Percentiles rank a stretch among this genome's conserved stretches.
Evolutionary conservation across 2,888 invertebrate genomes (phyloP).

Genomic region (Tenthredo notha): DNA sequence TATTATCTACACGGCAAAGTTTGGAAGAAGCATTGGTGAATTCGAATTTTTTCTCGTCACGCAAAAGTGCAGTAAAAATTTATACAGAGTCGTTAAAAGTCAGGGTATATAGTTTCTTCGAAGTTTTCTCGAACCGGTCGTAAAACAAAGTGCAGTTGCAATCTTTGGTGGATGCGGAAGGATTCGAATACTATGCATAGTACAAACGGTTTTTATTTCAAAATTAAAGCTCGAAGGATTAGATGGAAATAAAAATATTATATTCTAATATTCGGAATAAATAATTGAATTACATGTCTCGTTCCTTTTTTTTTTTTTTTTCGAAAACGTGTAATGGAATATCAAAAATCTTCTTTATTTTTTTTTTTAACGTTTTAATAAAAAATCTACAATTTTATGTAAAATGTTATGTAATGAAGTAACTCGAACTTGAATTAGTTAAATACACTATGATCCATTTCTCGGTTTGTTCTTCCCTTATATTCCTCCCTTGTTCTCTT

Average conservation of each 20-base stretch:
- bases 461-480: not conserved
- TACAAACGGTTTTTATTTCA: not conserved
- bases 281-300: too few relatives aligned
- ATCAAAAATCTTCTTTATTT: not conserved
- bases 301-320: not conserved
- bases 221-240: not conserved
- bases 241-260: not conserved
- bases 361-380: not conserved
- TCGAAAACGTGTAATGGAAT: not conserved
- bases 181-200: not conserved
- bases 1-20: not conserved
- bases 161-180: conserved; percentile 15
- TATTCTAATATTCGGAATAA: not conserved
- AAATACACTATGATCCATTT: not conserved
- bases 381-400: not conserved
- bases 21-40: not conserved
- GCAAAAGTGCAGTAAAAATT: conserved; percentile 46
- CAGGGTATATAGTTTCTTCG: not conserved
- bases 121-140: conserved; percentile 29
- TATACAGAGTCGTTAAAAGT: conserved; percentile 46
- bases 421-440: not conserved
- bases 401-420: too few relatives aligned
- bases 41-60: conserved; percentile 32
- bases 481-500: not conserved
- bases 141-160: conserved; percentile 48